phyloP scores from a whole-genome alignment of 2,113 vertebrate species.

The Macaca mulatta region DNA sequence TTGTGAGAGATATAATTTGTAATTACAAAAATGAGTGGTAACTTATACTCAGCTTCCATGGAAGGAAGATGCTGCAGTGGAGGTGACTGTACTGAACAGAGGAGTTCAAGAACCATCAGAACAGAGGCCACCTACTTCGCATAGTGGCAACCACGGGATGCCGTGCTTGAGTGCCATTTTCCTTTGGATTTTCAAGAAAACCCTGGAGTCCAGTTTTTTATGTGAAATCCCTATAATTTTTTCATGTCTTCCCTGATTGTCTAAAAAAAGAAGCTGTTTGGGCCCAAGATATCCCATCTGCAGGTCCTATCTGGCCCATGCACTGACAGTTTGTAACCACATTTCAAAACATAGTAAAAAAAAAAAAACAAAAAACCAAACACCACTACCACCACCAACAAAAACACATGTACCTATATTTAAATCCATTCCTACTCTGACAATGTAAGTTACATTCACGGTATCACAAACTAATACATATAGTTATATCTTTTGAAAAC shows the following conservation, averaged over 20 bases:
- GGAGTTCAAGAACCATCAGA: neutral
- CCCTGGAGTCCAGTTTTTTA: neutral
- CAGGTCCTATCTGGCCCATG: neutral
- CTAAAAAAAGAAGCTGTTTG: neutral
- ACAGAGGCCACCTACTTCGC: neutral
- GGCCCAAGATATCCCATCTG: neutral
- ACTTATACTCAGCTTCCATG: neutral
- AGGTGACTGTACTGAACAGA: neutral
- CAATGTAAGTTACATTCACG: neutral
- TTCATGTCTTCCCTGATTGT: neutral
- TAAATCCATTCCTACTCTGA: neutral
- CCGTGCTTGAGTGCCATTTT: neutral
- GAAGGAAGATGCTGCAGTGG: neutral
- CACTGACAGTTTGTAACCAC: neutral
- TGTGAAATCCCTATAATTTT: neutral
- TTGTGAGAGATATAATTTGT: neutral
- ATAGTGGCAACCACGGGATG: fast-evolving
- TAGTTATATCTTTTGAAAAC: neutral
- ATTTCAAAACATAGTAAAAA: neutral
- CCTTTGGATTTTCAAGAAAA: neutral
- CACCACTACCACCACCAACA: too few species aligned
- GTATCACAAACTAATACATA: neutral
- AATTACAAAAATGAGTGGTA: neutral
- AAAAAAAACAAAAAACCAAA: constrained; percentile 9
- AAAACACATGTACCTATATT: neutral